Evolutionary conservation across 2,888 invertebrate genomes (phyloP).

Genomic region (Drosophila multiciliata): DNA sequence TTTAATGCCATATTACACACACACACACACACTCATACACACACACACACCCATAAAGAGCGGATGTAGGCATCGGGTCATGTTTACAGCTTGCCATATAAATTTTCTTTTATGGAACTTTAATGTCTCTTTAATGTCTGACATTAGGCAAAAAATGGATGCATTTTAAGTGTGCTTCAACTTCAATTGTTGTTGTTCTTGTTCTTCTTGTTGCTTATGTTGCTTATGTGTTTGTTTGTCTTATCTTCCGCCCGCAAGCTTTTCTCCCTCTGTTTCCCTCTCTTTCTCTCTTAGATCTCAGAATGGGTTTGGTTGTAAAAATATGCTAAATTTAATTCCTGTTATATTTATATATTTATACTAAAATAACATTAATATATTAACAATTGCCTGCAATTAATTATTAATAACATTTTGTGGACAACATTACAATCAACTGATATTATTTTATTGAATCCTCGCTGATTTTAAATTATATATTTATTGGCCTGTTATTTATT

Average conservation of each 20-base stretch:
- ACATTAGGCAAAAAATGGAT: slow-evolving; percentile 56
- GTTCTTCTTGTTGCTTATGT: not conserved
- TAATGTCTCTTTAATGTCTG: slow-evolving; percentile 66
- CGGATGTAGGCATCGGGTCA: slow-evolving; percentile 9
- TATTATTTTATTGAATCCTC: not conserved
- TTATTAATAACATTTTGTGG: not conserved
- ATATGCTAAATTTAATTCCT: not conserved
- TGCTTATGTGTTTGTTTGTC: not conserved
- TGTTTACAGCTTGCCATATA: slow-evolving; percentile 54
- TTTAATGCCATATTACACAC: slow-evolving; percentile 52
- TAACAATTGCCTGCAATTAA: not conserved
- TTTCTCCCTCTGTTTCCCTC: not conserved
- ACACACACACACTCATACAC: slow-evolving; percentile 22
- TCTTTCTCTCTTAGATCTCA: not conserved
- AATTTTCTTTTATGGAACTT: slow-evolving; percentile 66
- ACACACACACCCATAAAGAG: slow-evolving; percentile 13
- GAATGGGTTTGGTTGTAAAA: not conserved
- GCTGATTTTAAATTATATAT: not conserved
- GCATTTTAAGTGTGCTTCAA: slow-evolving; percentile 43
- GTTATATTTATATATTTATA: not conserved
- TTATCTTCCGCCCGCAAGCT: not conserved
- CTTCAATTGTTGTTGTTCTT: not conserved
- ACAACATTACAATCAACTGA: not conserved
- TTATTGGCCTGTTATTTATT: not conserved
- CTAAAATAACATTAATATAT: too few relatives aligned